Evolutionary conservation across 2,888 invertebrate species (phyloP), one percentile per base, ranked within the genome.

Genomic region (Rhamnusium bicolor): DNA sequence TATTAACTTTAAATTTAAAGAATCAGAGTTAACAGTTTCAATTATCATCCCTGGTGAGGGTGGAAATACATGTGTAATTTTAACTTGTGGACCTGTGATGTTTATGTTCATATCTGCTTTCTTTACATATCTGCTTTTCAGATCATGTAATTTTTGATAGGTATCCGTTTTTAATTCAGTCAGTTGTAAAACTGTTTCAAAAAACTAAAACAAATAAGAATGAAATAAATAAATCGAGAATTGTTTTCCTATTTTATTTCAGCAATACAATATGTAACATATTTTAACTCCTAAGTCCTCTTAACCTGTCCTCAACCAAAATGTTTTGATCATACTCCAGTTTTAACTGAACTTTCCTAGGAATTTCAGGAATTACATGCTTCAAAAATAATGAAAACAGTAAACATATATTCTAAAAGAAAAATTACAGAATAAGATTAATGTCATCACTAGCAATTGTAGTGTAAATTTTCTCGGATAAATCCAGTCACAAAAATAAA

Each of bases 341-440:
- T 54, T 63, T 74, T 10, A 74, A 47, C 46, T 65, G 53, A 6
- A 71, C 74, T 69, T 74, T 74, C 19, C 69, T 18, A 2, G 74
- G 71, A 29, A 74, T 54, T 10, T 56, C 46, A 4, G 74, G 74
- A 21, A 72, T 66, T 14, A 72, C 19, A 21, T 71, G 65, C 6
- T 32, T 46, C 65, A 74, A 54, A 18, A 74, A 65, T 51, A 71
- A 29, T 2, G 69, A 69, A 12, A 69, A 29, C 54, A 74, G 49
- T 16, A 74, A 21, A 53, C 69, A 71, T 4, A 69, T 10, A 54
- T 74, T 71, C 71, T 72, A 54, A 4, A 69, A 69, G 19, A 49
- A 18, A 5, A 27, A 56, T 47, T 27, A 32, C 14, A n/a, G 10
- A 54, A 54, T 51, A 51, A 16, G 2, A 18, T 19, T 5, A 21